Base-by-base conservation (phyloP, 2,888 invertebrate genomes). In the Nymphalis c-album region DNA sequence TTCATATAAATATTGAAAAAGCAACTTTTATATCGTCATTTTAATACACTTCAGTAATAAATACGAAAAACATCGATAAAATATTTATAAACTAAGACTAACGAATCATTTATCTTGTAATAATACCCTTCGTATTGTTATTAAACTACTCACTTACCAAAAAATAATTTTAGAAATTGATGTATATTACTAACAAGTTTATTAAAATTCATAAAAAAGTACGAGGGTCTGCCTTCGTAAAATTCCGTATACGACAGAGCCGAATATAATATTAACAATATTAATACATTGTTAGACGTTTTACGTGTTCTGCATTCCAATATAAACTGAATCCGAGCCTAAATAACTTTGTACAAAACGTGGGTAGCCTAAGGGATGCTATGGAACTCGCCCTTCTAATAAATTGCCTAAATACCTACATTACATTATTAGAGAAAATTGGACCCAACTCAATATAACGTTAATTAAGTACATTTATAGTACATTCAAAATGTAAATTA, bases 251-350 rank as follows among this genome's bases (percentile, higher is more conserved):
- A 16, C 3, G 17, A 17, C 26, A 53, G 16, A 26, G 7, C 17
- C n/a, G 7, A 55, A 55, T 55, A 31, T 31, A n/a, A 55, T 67
- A 55, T 53, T 63, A 68, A 63, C 66, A 63, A 40, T 40, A 40
- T 40, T 13, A 40, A 40, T 13, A 70, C 66, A 71, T 59, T 67
- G 67, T 72, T 67, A 71, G 69, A 70, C 69, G 63, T 71, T 71
- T 64, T 63, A 74, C 74, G 72, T 74, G 78, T 75, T 76, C 76
- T 76, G 76, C 78, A 78, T 75, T 70, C 70, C 70, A 64, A 68
- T 73, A 70, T 70, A 68, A 72, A 63, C 69, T 71, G 68, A 69
- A 65, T 72, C 68, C 64, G 69, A 63, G 70, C 67, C 70, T 70
- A 72, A 74, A 75, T 73, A 70, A 64, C 67, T 55, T 55, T 69